Conservation (phyloP, 2,888 invertebrate genomes). For the Iselma pallidipennis region DNA sequence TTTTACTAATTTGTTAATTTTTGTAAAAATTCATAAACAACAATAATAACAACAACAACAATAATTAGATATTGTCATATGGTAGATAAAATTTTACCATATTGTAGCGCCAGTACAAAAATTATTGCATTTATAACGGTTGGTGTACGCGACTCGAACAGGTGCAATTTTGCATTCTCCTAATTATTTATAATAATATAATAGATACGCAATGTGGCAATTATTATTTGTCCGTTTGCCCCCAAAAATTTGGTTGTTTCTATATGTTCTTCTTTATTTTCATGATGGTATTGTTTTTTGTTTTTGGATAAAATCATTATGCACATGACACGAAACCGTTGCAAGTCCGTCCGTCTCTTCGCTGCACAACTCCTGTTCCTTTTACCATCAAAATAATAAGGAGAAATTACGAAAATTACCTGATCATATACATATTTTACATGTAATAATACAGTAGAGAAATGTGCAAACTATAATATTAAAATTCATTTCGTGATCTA, state of each 20-base stretch:
- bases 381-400: slow-evolving; percentile 15
- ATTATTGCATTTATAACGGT: no score
- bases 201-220: not conserved
- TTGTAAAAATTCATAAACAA: not conserved
- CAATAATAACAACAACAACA: no score
- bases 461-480: slow-evolving; percentile 37
- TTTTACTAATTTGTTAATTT: not conserved
- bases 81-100: not conserved
- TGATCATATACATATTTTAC: slow-evolving; percentile 27
- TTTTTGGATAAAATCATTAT: not conserved
- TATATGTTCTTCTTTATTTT: not conserved
- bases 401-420: slow-evolving; percentile 27
- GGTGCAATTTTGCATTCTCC: not conserved
- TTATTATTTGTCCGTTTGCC: not conserved
- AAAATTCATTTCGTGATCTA: slow-evolving; percentile 42
- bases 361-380: not conserved
- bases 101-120: not conserved
- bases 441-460: slow-evolving; percentile 30
- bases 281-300: not conserved
- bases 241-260: not conserved
- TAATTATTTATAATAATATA: not conserved
- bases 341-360: not conserved
- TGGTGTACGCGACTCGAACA: not conserved
- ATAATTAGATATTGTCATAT: no score
- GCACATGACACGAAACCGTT: not conserved